phyloP scores from a whole-genome alignment of 1,140 invertebrate genomes.

The Dendroctonus ponderosae region DNA sequence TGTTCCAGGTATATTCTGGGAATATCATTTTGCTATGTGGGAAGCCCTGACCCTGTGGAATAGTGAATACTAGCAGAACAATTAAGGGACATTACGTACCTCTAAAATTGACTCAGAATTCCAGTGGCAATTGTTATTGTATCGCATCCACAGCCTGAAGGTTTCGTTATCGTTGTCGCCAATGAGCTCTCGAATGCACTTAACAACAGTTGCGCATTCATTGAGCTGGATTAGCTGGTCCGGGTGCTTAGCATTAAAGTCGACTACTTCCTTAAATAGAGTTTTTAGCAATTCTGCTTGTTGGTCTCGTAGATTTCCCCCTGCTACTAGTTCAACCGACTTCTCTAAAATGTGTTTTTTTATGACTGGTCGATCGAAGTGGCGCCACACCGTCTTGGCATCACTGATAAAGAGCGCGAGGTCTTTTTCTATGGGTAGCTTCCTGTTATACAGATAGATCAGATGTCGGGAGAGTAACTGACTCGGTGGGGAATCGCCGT shows the following conservation, averaged over 20 bases:
- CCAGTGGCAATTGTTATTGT: too few relatives aligned
- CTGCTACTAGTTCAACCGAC: neutral
- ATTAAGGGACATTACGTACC: too few relatives aligned
- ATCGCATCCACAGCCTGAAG: too few relatives aligned
- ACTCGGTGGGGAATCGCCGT: neutral
- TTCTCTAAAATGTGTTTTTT: neutral
- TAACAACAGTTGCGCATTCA: neutral
- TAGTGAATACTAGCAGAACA: too few relatives aligned
- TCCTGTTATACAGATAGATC: slow-evolving; percentile 8
- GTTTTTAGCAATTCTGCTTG: neutral
- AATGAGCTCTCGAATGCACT: too few relatives aligned
- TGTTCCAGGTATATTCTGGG: too few relatives aligned
- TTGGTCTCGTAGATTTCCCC: too few relatives aligned
- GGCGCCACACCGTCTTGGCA: neutral
- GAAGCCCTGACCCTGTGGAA: too few relatives aligned
- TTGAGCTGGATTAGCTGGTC: slow-evolving; percentile 10
- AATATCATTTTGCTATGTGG: too few relatives aligned
- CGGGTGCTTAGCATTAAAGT: slow-evolving; percentile 3
- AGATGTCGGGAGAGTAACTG: slow-evolving; percentile 2
- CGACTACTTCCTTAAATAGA: slow-evolving; percentile 3
- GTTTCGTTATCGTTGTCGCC: too few relatives aligned
- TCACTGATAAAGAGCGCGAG: slow-evolving; percentile 10
- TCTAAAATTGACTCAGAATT: too few relatives aligned
- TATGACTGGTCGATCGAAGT: slow-evolving; percentile 5
- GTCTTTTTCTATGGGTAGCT: slow-evolving; percentile 1